Evolutionary conservation across 2,797 vertebrate species (phyloP), one percentile per base, ranked within the genome.

Genomic region (Sebastes taczanowskii): DNA sequence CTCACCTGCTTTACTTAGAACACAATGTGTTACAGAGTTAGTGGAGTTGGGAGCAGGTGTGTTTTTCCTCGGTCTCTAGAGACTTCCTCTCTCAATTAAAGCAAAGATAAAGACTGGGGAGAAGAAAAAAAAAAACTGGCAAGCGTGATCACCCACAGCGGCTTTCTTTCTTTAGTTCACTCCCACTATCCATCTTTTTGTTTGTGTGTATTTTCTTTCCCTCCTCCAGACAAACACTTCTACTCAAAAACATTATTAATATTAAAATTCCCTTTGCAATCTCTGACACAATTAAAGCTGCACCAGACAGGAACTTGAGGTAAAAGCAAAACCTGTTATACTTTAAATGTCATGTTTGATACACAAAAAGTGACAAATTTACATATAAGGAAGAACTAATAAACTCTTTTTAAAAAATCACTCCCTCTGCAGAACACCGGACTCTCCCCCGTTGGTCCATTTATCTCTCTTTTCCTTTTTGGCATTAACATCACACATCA

Each of bases 31-130:
- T 64, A 73, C 30, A 16, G 42, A 23, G 56, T 63, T 53, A 30
- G 63, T 16, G 56, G 30, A 79, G 59, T 38, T 49, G 61, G 85
- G 70, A 67, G 83, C 83, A 84, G 74, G 71, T 90, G 78, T 74
- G 68, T 77, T 88, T 70, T 65, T 7, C 34, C 3, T n/a, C 2
- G 10, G 22, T 62, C 81, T 77, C 60, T 30, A 20, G 75, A 81
- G 81, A 69, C n/a, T 56, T 77, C 68, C 14, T 61, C 63, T 71
- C 61, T 85, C 69, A 88, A 84, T 88, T 78, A 82, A 87, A 69
- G 66, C 30, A 61, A 75, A 75, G 49, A 78, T 55, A 80, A 73
- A 77, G 25, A 88, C 52, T 5, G 5, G 7, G 35, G 64, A 64
- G 30, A 29, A 30, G 23, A 14, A 9, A 5, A n/a, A 65, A 61